phyloP scores from a whole-genome alignment of 2,797 vertebrate genomes.

The Aphelocoma californica region DNA sequence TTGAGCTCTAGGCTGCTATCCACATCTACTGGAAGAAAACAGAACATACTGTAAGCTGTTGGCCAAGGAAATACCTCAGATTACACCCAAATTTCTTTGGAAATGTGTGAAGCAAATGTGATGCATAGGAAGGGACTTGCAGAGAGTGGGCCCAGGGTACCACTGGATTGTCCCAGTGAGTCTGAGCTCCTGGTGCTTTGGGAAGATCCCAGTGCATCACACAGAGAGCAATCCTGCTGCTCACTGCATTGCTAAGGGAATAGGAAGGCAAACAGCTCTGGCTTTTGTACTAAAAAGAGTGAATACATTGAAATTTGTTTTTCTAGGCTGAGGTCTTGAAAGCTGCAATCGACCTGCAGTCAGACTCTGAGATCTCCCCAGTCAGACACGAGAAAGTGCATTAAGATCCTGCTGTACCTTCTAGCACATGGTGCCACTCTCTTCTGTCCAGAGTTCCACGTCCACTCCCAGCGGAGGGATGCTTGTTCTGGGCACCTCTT shows the following conservation, averaged over 20 bases:
- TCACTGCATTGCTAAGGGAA: not conserved
- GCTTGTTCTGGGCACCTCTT: not conserved
- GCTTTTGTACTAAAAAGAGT: not conserved
- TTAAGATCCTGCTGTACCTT: not conserved
- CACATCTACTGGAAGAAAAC: not conserved
- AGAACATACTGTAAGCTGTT: fast-evolving
- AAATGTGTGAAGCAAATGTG: not conserved
- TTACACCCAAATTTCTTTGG: not conserved
- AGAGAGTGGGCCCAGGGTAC: not conserved
- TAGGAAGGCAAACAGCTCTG: not conserved
- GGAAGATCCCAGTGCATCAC: not conserved
- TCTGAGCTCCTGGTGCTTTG: not conserved
- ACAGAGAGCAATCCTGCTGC: not conserved
- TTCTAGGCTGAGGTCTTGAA: not conserved
- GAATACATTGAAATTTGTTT: not conserved
- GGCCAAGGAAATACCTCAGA: not conserved
- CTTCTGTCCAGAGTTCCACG: not conserved
- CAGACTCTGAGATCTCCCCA: not conserved
- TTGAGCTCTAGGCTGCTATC: not conserved
- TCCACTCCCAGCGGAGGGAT: not conserved
- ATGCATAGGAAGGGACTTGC: not conserved
- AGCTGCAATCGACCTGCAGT: not conserved
- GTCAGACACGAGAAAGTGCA: not conserved
- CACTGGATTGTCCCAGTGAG: not conserved
- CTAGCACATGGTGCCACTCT: not conserved